These are phyloP conservation scores for Stenopsyche tienmushanensis DNA, from an alignment of 1,140 invertebrate species.

Conservation along the genomic window DNA sequence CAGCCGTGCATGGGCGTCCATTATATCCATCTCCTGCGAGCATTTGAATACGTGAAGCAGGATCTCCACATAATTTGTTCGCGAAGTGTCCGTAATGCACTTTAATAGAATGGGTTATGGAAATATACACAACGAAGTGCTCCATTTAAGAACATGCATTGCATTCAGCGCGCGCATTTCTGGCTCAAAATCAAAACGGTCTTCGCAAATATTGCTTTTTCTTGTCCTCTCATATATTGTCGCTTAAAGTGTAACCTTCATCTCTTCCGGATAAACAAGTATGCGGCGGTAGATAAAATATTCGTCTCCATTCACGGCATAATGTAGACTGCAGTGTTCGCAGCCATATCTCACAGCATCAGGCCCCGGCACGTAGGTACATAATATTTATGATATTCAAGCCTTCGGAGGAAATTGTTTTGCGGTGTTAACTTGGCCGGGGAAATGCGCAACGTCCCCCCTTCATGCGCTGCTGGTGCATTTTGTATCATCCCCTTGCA, in stretches of 20 bases:
- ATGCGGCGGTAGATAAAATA: background rate
- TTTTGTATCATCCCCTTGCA: conserved; percentile 1
- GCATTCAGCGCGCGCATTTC: too few species aligned
- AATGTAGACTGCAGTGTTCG: background rate
- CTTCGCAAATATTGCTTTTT: background rate
- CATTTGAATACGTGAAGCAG: too few species aligned
- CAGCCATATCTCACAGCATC: conserved; percentile 28
- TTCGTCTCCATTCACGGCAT: background rate
- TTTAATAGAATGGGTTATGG: too few species aligned
- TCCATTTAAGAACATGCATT: too few species aligned
- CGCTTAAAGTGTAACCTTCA: background rate
- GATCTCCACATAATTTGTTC: too few species aligned
- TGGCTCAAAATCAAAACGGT: background rate
- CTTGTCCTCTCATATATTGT: too few species aligned
- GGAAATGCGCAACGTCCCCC: conserved; percentile 17
- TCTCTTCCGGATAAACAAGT: background rate
- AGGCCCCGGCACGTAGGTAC: conserved; percentile 1
- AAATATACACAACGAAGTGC: too few species aligned
- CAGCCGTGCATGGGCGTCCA: too few species aligned
- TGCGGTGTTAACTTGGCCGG: conserved; percentile 34
- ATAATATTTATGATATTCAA: conserved; percentile 36
- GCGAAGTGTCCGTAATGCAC: too few species aligned
- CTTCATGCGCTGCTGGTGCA: conserved; percentile 6
- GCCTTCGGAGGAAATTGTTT: conserved; percentile 34
- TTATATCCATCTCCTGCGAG: too few species aligned